Evolutionary conservation across 2,888 invertebrate species (phyloP), one percentile per base, ranked within the genome.

Genomic region (Nemotelus pantherinus): DNA sequence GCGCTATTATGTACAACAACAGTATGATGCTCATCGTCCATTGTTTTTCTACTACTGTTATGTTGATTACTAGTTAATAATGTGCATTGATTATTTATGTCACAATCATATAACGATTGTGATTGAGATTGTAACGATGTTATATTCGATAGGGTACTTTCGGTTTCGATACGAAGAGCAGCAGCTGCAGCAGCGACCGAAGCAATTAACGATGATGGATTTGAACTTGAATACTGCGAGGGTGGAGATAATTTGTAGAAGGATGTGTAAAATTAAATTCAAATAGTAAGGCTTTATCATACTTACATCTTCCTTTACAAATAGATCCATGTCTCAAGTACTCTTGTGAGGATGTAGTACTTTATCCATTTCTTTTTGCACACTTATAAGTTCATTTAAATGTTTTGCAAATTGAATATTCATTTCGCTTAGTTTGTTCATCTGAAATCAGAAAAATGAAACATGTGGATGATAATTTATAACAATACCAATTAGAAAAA

Each of bases 281-380:
- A 10, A 10, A 53, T 53, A 25, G 25, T 25, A 25, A 25, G 1
- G 25, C 25, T 25, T 25, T 25, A 25, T 25, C 25, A 9, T 55
- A 72, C 75, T 53, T 63, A 75, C 77, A 41, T 77, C 45, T 50
- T 84, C 84, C 78, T 83, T 82, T 82, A 81, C 82, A 81, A 81
- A 82, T 72, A 82, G 81, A 82, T 87, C 86, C 85, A 84, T 81
- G 83, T 87, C 86, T 87, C 87, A 87, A 87, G 87, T 87, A 81
- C 87, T 86, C 82, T 87, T 87, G 79, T 84, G 81, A 47, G 85
- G 84, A 82, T 86, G 87, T 80, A 87, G 84, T 79, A 86, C 82
- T 82, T 85, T 85, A 79, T 87, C 87, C 86, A 87, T 87, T 84
- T 87, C 87, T 82, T 87, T 87, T 82, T 87, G 87, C 79, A 87